A percentile compares a stretch with the other conserved stretches of the same genome.
Evolutionary conservation across 2,888 invertebrate species (phyloP).

Genomic region (Tetragonula carbonaria): DNA sequence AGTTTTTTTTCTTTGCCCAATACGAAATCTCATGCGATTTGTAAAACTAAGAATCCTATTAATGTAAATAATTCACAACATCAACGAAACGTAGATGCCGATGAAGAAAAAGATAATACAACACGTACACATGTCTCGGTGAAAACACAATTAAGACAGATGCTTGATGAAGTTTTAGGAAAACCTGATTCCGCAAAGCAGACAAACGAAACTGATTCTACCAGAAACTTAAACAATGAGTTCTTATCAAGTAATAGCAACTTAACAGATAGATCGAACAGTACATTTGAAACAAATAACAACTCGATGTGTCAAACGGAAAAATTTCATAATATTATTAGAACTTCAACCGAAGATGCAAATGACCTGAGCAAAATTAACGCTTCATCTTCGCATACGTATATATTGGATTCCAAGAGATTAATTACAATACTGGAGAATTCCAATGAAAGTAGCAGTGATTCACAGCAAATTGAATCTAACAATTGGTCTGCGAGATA

Average conservation of each 20-base stretch:
- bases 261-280: neutral
- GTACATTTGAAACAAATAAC: neutral
- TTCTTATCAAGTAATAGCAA: neutral
- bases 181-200: neutral
- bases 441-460: slow-evolving; percentile 6
- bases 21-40: neutral
- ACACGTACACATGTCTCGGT: neutral
- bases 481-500: neutral
- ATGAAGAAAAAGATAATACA: neutral
- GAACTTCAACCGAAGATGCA: neutral
- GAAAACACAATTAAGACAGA: neutral
- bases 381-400: neutral
- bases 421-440: slow-evolving; percentile 26
- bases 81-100: too few relatives aligned
- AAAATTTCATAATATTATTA: neutral
- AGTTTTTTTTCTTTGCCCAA: neutral
- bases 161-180: slow-evolving; percentile 15
- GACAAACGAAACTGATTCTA: neutral
- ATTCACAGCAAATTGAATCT: neutral
- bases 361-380: neutral
- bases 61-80: neutral
- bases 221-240: neutral
- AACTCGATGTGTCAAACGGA: neutral
- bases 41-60: neutral
- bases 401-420: neutral